Evolutionary conservation across 35 echinoderm and acorn worm genomes (phyloP).

Genomic region (Apostichopus japonicus): DNA sequence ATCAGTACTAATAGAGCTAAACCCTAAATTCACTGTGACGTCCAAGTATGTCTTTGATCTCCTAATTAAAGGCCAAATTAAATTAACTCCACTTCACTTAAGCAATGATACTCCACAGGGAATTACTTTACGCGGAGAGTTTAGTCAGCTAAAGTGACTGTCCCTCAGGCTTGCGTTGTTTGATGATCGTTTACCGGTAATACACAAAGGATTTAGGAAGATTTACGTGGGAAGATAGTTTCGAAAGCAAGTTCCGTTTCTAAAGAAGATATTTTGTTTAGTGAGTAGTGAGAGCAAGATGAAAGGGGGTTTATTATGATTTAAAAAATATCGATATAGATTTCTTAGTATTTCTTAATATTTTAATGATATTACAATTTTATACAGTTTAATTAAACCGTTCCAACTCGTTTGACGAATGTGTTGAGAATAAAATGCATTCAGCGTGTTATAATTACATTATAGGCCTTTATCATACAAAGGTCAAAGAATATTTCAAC

Average conservation of each 20-base stretch:
- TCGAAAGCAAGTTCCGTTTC: neutral
- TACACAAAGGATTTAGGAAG: conserved; percentile 5
- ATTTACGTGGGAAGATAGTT: conserved; percentile 5
- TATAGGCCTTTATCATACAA: no score
- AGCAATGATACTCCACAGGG: conserved; percentile 6
- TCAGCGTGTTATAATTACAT: no score
- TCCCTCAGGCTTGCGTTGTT: conserved; percentile 4
- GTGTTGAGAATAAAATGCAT: no score
- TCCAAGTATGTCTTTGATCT: conserved; percentile 23
- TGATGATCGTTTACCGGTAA: conserved; percentile 2
- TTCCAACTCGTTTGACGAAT: no score
- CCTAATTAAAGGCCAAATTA: conserved; percentile 13
- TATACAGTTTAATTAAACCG: no score
- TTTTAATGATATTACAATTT: no score
- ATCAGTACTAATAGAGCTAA: neutral
- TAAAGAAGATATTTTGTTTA: conserved; percentile 10
- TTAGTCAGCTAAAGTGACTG: conserved; percentile 14
- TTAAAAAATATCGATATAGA: neutral
- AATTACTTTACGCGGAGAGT: neutral
- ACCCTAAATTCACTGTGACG: neutral
- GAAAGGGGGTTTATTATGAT: neutral
- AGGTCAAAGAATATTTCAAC: no score
- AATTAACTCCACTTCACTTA: neutral
- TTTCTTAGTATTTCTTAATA: no score
- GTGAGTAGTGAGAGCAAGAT: neutral